Evolutionary conservation across 2,888 invertebrate genomes (phyloP).

Genomic region (Aleiodes testaceus): DNA sequence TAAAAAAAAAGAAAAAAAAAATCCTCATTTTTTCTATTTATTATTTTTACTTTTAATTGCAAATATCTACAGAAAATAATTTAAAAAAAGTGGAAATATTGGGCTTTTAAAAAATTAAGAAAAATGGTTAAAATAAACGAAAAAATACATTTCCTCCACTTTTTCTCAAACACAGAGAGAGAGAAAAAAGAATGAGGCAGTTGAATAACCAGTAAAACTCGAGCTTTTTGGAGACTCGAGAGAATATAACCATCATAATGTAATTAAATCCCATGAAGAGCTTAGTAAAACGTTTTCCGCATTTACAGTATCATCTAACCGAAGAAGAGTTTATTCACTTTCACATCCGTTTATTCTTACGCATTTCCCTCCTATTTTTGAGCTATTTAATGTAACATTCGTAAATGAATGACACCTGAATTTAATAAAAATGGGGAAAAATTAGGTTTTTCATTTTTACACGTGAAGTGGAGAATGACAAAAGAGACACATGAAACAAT

Average conservation of each 20-base stretch:
- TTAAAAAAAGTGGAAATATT: too few species aligned
- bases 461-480: slow-evolving; percentile 1
- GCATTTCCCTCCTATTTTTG: background rate
- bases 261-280: slow-evolving; percentile 39
- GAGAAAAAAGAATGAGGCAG: background rate
- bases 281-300: slow-evolving; percentile 18
- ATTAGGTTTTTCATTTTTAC: background rate
- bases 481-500: slow-evolving; percentile 16
- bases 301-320: slow-evolving; percentile 22
- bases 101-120: too few species aligned
- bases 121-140: too few species aligned
- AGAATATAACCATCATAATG: slow-evolving; percentile 13
- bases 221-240: too few species aligned
- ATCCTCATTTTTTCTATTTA: background rate
- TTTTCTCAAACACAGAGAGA: too few species aligned
- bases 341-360: slow-evolving; percentile 8
- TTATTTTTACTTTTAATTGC: too few species aligned
- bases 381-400: slow-evolving; percentile 12
- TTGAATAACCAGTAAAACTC: background rate
- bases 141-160: too few species aligned
- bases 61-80: too few species aligned
- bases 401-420: slow-evolving; percentile 11
- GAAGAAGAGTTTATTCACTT: slow-evolving; percentile 35
- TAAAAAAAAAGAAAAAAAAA: background rate
- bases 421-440: background rate